Evolutionary conservation across 2,113 vertebrate genomes (phyloP).

Genomic region (Castor canadensis): DNA sequence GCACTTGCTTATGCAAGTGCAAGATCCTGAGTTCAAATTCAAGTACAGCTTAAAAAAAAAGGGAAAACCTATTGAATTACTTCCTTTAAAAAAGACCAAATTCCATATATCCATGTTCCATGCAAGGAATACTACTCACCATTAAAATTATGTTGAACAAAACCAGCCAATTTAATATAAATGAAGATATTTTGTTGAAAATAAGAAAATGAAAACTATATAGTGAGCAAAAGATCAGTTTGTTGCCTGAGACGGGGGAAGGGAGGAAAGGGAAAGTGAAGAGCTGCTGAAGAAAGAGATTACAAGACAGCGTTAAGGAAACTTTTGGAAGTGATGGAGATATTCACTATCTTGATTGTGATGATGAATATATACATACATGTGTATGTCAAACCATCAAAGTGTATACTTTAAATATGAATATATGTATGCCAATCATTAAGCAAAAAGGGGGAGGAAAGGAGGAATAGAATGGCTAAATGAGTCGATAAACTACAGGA

Average conservation of each 20-base stretch:
- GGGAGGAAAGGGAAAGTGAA: neutral
- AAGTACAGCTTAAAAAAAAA: neutral
- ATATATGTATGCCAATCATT: neutral
- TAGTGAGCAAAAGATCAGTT: too few relatives aligned
- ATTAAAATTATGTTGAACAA: conserved; percentile 29
- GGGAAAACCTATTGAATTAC: too few relatives aligned
- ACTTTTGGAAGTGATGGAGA: neutral
- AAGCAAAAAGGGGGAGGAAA: neutral
- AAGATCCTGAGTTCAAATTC: too few relatives aligned
- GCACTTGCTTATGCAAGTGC: too few relatives aligned
- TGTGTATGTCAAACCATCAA: too few relatives aligned
- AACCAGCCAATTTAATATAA: too few relatives aligned
- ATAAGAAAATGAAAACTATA: too few relatives aligned
- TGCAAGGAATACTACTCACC: neutral
- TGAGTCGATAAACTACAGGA: neutral
- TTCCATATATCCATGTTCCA: too few relatives aligned
- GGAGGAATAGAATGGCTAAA: neutral
- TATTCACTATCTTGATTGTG: neutral
- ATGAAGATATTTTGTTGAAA: too few relatives aligned
- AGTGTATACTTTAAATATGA: too few relatives aligned
- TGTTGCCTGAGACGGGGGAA: neutral
- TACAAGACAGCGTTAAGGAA: neutral
- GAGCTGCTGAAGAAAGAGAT: neutral
- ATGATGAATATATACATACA: neutral
- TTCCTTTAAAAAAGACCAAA: too few relatives aligned